Evolutionary conservation across 2,797 vertebrate genomes (phyloP).

Genomic region (Sebastes flavidus): DNA sequence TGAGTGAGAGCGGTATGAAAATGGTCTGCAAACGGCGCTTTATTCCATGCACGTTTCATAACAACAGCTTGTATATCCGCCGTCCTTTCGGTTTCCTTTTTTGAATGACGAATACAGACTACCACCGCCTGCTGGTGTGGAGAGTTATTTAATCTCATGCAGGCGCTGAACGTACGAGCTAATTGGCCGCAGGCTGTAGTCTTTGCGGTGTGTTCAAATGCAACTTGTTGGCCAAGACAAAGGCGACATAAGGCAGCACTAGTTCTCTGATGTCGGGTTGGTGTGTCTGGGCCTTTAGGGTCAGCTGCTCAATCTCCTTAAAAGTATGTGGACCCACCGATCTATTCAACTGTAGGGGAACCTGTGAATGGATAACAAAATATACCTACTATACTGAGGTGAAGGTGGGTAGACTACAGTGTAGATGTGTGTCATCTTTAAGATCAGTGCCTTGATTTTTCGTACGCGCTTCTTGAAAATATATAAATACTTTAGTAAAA

Average conservation of each 20-base stretch:
- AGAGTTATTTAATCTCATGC: too few species aligned
- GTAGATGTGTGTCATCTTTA: not conserved
- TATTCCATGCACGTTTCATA: too few species aligned
- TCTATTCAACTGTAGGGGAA: not conserved
- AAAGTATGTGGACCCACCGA: not conserved
- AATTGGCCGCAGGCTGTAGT: too few species aligned
- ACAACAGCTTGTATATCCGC: too few species aligned
- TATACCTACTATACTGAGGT: not conserved
- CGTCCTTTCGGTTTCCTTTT: too few species aligned
- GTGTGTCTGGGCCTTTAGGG: not conserved
- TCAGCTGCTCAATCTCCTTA: slow-evolving; percentile 20
- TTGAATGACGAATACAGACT: too few species aligned
- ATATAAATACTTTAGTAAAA: slow-evolving; percentile 37
- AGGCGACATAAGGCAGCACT: rapidly evolving
- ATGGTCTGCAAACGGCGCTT: rapidly evolving
- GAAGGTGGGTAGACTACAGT: not conserved
- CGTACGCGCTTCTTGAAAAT: not conserved
- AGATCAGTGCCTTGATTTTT: slow-evolving; percentile 35
- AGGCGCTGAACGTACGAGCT: too few species aligned
- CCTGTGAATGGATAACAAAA: not conserved
- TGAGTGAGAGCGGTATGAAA: too few species aligned
- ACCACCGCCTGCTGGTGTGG: too few species aligned
- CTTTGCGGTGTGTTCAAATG: too few species aligned
- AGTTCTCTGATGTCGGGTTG: too few species aligned
- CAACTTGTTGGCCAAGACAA: too few species aligned